phyloP scores from a whole-genome alignment of 2,888 invertebrate genomes.

The Idaea dimidiata region DNA sequence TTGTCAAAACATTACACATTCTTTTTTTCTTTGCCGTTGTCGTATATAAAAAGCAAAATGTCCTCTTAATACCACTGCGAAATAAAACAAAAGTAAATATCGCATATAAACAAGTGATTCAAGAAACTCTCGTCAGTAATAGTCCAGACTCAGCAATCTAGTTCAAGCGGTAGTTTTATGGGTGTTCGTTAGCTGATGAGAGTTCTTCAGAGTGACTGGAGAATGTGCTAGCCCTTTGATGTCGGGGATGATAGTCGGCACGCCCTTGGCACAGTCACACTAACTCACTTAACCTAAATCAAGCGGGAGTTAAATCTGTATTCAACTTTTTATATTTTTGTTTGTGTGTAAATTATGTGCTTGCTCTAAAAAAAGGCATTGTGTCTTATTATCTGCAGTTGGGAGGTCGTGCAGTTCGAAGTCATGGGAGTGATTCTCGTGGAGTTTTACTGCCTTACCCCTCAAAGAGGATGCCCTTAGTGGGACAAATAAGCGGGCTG shows the following conservation, averaged over 20 bases:
- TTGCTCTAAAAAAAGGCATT: too few species aligned
- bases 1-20: too few species aligned
- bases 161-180: slow-evolving; percentile 30
- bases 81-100: not conserved
- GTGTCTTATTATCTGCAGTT: too few species aligned
- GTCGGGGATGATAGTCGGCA: slow-evolving; percentile 38
- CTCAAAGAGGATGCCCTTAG: too few species aligned
- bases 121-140: not conserved
- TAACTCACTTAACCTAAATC: slow-evolving; percentile 1
- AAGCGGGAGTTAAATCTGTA: not conserved
- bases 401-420: too few species aligned
- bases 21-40: too few species aligned
- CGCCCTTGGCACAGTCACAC: slow-evolving; percentile 40
- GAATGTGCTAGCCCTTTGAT: slow-evolving; percentile 50
- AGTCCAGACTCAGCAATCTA: not conserved
- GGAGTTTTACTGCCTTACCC: too few species aligned
- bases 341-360: too few species aligned
- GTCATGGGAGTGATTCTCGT: too few species aligned
- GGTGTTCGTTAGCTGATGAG: slow-evolving; percentile 52
- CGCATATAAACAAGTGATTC: not conserved
- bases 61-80: not conserved
- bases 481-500: too few species aligned
- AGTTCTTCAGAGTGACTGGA: slow-evolving; percentile 41
- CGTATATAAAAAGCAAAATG: too few species aligned
- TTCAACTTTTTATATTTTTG: not conserved